Base-by-base conservation (phyloP, 2,888 invertebrate species). In the Leucophenga maculata region DNA sequence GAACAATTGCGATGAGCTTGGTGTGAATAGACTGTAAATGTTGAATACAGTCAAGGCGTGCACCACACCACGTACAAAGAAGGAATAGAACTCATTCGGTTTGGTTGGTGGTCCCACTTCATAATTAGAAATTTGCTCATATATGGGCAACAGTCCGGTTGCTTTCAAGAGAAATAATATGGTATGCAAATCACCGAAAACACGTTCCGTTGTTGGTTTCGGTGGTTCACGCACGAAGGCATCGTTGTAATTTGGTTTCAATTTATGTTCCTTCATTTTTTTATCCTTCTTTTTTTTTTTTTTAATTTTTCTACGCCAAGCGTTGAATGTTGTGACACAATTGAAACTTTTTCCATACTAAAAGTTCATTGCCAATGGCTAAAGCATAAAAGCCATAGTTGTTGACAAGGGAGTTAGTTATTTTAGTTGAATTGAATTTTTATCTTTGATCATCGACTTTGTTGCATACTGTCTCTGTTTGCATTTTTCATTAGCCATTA, bases 91-190 rank as follows among this genome's bases (percentile, higher is more conserved):
- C 60, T 82, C 78, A 31, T 83, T 77, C 14, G 74, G 64, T 54
- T 74, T 84, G 26, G 77, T 82, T 2, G 88, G 86, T 1, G 81
- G 80, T 22, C 78, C 85, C 50, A 87, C 72, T 71, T 87, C 80
- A 46, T 80, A 82, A 48, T 67, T 72, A 14, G 86, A 83, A 6
- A 83, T 57, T 44, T 79, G 79, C 66, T 81, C 79, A 59, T 80
- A 86, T 18, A 86, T 78, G 11, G 87, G 87, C 72, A 87, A 64
- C 14, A 88, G 54, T 0, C 88, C 87, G 3, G 75, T 79, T 0
- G 77, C 76, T 70, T 87, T 86, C 0, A 87, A 68, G 32, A 88
- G 79, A 18, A 73, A 75, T 0, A 87, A 32, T 20, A 85, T 77
- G 2, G 76, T 76, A 9, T 74, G 76, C 0, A 87, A 80, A 14